Evolutionary conservation across 2,888 invertebrate species (phyloP).

Genomic region (Monochamus alternatus): DNA sequence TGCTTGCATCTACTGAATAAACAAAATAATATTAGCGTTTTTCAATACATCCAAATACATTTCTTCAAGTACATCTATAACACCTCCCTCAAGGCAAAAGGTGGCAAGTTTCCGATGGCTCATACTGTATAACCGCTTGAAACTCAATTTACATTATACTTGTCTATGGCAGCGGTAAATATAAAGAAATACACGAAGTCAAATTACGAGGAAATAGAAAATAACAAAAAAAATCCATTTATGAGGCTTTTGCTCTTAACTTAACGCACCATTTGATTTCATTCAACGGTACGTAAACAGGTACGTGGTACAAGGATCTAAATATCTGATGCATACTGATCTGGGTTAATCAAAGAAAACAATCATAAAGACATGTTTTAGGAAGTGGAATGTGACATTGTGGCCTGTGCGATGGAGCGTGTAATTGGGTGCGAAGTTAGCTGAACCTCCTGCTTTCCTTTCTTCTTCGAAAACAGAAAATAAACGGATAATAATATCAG

Average conservation of each 20-base stretch:
- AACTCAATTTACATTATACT: too few relatives aligned
- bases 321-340: slow-evolving; percentile 38
- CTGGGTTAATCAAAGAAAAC: slow-evolving; percentile 36
- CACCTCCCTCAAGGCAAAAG: too few relatives aligned
- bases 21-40: too few relatives aligned
- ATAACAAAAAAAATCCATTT: not conserved
- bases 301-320: slow-evolving; percentile 8
- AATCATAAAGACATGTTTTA: slow-evolving; percentile 25
- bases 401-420: slow-evolving; percentile 24
- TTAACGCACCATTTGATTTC: slow-evolving; percentile 10
- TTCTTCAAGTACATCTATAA: too few relatives aligned
- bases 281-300: slow-evolving; percentile 1
- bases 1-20: too few relatives aligned
- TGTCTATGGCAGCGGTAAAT: too few relatives aligned
- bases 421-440: slow-evolving; percentile 21
- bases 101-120: too few relatives aligned
- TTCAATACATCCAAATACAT: too few relatives aligned
- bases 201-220: not conserved
- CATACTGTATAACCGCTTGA: too few relatives aligned
- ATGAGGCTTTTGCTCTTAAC: not conserved
- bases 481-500: not conserved
- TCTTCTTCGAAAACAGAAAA: slow-evolving; percentile 9
- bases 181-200: too few relatives aligned
- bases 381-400: slow-evolving; percentile 25
- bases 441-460: not conserved